phyloP scores from a whole-genome alignment of 1,140 invertebrate genomes.

The Araneus ventricosus region DNA sequence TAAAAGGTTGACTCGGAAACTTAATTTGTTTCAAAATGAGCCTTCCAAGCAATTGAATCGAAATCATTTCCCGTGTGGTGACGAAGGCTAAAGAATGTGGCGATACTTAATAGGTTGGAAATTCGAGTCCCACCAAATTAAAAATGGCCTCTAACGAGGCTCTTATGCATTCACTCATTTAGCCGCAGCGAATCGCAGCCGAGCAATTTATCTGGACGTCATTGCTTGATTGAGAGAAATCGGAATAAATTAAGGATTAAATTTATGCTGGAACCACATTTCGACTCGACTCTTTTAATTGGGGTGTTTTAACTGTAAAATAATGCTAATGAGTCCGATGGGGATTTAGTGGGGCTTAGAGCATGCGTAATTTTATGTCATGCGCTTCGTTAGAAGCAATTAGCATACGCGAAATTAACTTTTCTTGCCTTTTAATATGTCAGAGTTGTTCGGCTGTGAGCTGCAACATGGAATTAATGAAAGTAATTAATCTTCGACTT shows the following conservation, averaged over 20 bases:
- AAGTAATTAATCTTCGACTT: neutral
- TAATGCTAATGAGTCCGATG: constrained; percentile 2
- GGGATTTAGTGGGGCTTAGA: neutral
- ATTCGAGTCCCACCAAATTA: constrained; percentile 45
- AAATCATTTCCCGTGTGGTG: constrained; percentile 30
- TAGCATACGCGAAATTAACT: neutral
- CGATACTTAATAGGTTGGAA: constrained; percentile 67
- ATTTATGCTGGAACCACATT: constrained; percentile 21
- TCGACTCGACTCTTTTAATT: constrained; percentile 11
- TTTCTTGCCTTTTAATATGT: neutral
- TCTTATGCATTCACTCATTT: constrained; percentile 60
- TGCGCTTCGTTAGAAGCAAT: neutral
- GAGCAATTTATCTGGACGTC: constrained; percentile 15
- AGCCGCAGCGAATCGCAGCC: neutral
- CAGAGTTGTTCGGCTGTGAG: neutral
- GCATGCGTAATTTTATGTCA: neutral
- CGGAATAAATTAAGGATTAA: constrained; percentile 52
- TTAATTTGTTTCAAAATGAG: constrained; percentile 71
- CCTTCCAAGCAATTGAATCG: constrained; percentile 61
- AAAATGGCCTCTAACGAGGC: constrained; percentile 47
- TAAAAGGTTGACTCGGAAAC: constrained; percentile 36
- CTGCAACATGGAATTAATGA: neutral
- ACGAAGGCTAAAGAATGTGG: neutral
- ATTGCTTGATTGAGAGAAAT: constrained; percentile 53
- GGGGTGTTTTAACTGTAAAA: constrained; percentile 7